phyloP scores from a whole-genome alignment of 2,888 invertebrate species.

The Portevinia maculata region DNA sequence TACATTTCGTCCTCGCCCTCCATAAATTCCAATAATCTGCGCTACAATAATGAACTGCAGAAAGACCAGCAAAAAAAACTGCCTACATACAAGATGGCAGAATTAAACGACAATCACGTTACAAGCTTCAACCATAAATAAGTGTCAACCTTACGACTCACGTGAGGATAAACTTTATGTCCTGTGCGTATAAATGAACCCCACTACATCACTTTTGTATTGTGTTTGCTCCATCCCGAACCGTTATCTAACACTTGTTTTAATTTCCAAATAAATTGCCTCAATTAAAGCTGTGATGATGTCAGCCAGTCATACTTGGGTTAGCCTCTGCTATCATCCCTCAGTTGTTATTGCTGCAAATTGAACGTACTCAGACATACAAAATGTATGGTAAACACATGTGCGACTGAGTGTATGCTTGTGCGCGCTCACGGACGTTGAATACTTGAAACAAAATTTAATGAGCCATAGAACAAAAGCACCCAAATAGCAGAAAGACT shows the following conservation, averaged over 20 bases:
- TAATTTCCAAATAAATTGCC: conserved; percentile 73
- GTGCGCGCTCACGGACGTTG: conserved; percentile 48
- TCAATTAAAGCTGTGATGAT: conserved; percentile 71
- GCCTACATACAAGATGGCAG: conserved; percentile 15
- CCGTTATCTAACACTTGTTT: conserved; percentile 71
- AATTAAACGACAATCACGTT: conserved; percentile 55
- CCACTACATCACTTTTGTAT: conserved; percentile 17
- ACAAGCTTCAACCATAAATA: conserved; percentile 63
- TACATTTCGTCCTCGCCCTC: conserved; percentile 30
- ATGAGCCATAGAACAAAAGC: conserved; percentile 72
- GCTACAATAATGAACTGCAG: conserved; percentile 1
- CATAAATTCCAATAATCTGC: conserved; percentile 51
- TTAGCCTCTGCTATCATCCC: conserved; percentile 40
- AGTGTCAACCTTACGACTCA: conserved; percentile 64
- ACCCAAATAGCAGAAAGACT: conserved; percentile 34
- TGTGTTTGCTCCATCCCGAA: conserved; percentile 28
- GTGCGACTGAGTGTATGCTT: conserved; percentile 4
- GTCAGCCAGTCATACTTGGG: conserved; percentile 54
- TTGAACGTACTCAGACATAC: background rate
- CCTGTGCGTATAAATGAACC: conserved; percentile 46
- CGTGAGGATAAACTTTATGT: conserved; percentile 61
- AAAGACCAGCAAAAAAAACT: conserved; percentile 1
- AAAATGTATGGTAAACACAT: conserved; percentile 32
- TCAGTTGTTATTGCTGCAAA: background rate
- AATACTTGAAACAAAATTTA: conserved; percentile 70